A percentile compares a stretch with the other conserved stretches of the same genome.
phyloP scores from a whole-genome alignment of 2,888 invertebrate genomes.

The Carpatolechia fugitivella region DNA sequence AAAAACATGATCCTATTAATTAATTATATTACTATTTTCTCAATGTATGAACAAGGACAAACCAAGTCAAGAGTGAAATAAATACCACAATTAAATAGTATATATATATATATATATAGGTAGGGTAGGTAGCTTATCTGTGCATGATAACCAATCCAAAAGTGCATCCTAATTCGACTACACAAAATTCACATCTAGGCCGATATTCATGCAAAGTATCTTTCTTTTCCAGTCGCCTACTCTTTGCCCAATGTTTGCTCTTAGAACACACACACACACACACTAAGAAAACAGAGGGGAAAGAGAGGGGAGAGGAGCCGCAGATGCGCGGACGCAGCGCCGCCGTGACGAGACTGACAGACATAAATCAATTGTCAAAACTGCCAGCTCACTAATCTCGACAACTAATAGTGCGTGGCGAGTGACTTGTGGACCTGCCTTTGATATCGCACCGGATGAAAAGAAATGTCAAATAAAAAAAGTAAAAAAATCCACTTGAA shows the following conservation, averaged over 20 bases:
- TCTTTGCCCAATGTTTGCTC: slow-evolving; percentile 52
- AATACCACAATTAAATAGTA: too few species aligned
- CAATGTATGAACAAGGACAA: too few species aligned
- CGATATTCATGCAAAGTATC: too few species aligned
- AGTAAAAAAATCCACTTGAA: neutral
- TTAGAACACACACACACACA: slow-evolving; percentile 20
- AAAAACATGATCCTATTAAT: too few species aligned
- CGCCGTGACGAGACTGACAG: slow-evolving; percentile 75
- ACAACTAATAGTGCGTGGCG: slow-evolving; percentile 54
- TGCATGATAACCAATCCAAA: too few species aligned
- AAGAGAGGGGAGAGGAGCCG: slow-evolving; percentile 29
- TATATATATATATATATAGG: too few species aligned
- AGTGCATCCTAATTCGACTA: too few species aligned
- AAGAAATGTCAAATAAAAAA: neutral
- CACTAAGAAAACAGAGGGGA: slow-evolving; percentile 8
- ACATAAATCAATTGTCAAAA: slow-evolving; percentile 79
- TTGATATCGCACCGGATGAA: slow-evolving; percentile 10
- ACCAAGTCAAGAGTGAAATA: too few species aligned
- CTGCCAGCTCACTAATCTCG: slow-evolving; percentile 64
- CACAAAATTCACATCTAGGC: too few species aligned
- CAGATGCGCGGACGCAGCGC: slow-evolving; percentile 71
- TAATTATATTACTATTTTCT: too few species aligned
- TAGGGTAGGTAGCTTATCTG: too few species aligned
- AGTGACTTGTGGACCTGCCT: slow-evolving; percentile 46
- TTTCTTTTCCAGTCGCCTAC: slow-evolving; percentile 24